Evolutionary conservation across 2,113 vertebrate genomes (phyloP).

Genomic region (Pristiophorus japonicus): DNA sequence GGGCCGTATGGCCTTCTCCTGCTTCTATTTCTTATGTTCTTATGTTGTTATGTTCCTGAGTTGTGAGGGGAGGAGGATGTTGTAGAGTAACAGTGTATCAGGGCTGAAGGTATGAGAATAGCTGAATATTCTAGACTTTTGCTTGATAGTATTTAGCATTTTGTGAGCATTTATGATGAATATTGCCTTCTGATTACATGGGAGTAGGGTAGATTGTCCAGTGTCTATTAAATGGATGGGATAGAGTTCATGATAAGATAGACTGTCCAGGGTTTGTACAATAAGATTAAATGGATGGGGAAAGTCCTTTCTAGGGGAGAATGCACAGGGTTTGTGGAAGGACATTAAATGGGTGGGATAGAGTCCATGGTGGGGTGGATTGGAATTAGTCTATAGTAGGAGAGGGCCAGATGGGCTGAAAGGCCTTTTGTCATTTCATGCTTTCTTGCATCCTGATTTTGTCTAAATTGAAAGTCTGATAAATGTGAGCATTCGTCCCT

Average conservation of each 20-base stretch:
- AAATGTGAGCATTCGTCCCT: neutral
- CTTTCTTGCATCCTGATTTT: neutral
- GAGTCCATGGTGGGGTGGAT: neutral
- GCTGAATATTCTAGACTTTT: neutral
- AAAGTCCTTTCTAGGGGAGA: neutral
- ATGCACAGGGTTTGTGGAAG: neutral
- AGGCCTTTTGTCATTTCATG: slow-evolving; percentile 1
- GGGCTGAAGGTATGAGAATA: neutral
- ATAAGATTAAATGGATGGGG: neutral
- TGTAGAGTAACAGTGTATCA: neutral
- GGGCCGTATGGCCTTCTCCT: too few relatives aligned
- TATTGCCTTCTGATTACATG: neutral
- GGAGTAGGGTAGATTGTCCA: neutral
- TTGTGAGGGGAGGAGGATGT: neutral
- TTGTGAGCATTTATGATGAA: neutral
- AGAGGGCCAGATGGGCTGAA: neutral
- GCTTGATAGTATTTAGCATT: neutral
- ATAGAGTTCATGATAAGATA: neutral
- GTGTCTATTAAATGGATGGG: neutral
- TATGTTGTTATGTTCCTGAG: too few relatives aligned
- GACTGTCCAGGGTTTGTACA: neutral
- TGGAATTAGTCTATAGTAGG: neutral
- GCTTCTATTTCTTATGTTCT: too few relatives aligned
- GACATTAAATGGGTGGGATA: neutral
- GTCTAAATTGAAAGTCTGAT: neutral